Evolutionary conservation across 2,888 invertebrate species (phyloP).

Genomic region (Bursaphelenchus okinawaensis): DNA sequence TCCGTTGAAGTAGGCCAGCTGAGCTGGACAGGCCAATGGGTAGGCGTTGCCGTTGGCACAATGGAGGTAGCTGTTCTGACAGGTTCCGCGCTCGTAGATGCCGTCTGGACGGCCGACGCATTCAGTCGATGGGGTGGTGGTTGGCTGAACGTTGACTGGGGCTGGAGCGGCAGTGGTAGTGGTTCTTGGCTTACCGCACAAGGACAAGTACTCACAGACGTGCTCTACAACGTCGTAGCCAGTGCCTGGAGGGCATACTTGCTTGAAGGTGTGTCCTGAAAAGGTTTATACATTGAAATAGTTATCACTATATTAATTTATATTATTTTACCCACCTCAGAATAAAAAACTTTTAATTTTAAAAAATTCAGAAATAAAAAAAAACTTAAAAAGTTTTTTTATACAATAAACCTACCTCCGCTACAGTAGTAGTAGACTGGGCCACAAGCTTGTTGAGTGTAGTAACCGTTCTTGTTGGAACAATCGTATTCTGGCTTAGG

Average conservation of each 20-base stretch:
- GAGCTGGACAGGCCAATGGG: constrained; percentile 27
- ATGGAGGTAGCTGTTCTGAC: constrained; percentile 32
- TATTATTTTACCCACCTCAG: no score
- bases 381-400: constrained; percentile 6
- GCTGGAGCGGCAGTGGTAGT: background rate
- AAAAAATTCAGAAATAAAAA: background rate
- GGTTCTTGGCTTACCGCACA: background rate
- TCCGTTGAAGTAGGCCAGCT: constrained; percentile 29
- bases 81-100: constrained; percentile 35
- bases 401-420: constrained; percentile 12
- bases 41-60: constrained; percentile 28
- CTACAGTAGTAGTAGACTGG: constrained; percentile 22
- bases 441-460: constrained; percentile 18
- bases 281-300: no score
- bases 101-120: constrained; percentile 40
- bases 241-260: background rate
- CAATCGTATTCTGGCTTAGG: constrained; percentile 21
- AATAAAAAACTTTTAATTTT: no score
- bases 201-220: background rate
- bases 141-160: background rate
- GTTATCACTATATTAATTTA: no score
- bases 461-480: constrained; percentile 25
- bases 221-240: background rate
- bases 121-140: constrained; percentile 10
- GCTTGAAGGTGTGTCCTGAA: background rate